Percentiles rank a stretch among this genome's conserved stretches.
Evolutionary conservation across 2,888 invertebrate species (phyloP).

Genomic region (Terebella lapidaria): DNA sequence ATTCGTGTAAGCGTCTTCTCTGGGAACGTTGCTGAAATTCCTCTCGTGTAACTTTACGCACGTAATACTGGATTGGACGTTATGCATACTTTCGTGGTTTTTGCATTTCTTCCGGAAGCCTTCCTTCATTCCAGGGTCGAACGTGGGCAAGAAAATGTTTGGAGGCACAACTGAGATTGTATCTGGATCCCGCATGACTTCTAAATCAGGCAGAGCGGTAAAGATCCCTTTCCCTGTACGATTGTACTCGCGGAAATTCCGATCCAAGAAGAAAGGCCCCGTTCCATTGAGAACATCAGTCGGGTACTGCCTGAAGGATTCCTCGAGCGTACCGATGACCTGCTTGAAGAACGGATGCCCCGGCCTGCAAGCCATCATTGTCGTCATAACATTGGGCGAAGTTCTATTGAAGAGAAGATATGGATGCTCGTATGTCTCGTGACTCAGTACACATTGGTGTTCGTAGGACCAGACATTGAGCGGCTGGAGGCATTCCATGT

Average conservation of each 20-base stretch:
- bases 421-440: conserved; percentile 24
- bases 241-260: not conserved
- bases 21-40: conserved; percentile 10
- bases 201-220: no score
- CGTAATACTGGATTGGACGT: no score
- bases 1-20: conserved; percentile 18
- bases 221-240: no score
- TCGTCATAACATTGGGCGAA: conserved; percentile 17
- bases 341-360: conserved; percentile 21
- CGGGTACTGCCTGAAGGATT: conserved; percentile 12
- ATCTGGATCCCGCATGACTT: conserved; percentile 1
- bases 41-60: conserved; percentile 6
- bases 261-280: conserved; percentile 20
- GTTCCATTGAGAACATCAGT: conserved; percentile 20
- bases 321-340: conserved; percentile 16
- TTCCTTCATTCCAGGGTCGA: conserved; percentile 19
- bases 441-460: conserved; percentile 20
- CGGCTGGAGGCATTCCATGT: conserved; percentile 19
- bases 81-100: not conserved
- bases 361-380: conserved; percentile 20
- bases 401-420: conserved; percentile 15
- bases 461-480: conserved; percentile 19
- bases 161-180: conserved; percentile 16
- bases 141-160: conserved; percentile 25
- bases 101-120: conserved; percentile 18